Evolutionary conservation across 2,113 vertebrate species (phyloP), one percentile per base, ranked within the genome.

Genomic region (Oreochromis aureus): DNA sequence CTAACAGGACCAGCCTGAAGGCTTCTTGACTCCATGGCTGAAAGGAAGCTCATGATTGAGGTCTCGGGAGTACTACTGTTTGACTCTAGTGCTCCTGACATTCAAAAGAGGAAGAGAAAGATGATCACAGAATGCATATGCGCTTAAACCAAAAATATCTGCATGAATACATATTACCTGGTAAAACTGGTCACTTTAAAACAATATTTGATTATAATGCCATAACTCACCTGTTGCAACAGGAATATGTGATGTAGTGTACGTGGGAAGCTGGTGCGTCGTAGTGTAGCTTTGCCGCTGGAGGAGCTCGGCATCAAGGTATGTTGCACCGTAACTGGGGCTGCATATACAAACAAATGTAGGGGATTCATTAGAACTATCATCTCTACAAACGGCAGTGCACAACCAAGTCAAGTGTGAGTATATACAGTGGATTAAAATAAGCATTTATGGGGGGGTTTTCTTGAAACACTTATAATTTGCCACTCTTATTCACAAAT

Each of bases 41-140:
- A 97, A 80, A 99, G 97, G 96, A 99, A 99, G 96, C 97, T 99
- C 98, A 98, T 98, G 94, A 98, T 97, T 84, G 99, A 98, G 87
- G 97, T 97, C 95, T 98, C 98, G 93, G 98, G 97, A 97, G 97
- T 97, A 96, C 97, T 98, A 92, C 95, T 96, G 95, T 95, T 97
- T 87, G 97, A 95, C 94, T 99, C 98, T 95, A 99, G 98, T 80
- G 97, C 94, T 96, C 97, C 97, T 94, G 97, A 96, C 91, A 97
- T 93, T 95, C 95, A 97, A 97, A 93, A 91, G n/a, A 84, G 81
- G 55, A 34, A 86, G 46, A 85, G 4, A 58, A 32, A 41, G 36
- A 91, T 27, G 6, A 88, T 46, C 24, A 86, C 11, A 69, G 56
- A 61, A 51, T 18, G 7, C 6, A 5, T 39, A 19, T 30, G 3